A percentile compares a stretch with the other conserved stretches of the same genome.
These are phyloP conservation scores for Gymnosoma rotundatum DNA, from an alignment of 2,888 invertebrate species.

Conservation along the genomic window DNA sequence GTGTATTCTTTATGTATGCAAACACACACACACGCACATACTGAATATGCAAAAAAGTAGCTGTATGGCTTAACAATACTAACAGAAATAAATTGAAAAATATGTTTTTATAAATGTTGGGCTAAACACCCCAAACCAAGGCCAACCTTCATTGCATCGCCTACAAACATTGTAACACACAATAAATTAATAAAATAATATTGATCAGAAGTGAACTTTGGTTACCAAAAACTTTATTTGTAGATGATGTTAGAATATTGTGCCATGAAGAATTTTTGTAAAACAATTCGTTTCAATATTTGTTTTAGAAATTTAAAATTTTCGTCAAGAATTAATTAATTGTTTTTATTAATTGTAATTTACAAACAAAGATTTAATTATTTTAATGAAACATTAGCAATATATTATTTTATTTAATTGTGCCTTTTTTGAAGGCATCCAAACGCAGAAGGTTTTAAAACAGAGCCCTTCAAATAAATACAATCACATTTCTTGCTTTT, in stretches of 20 bases:
- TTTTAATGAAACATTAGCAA: too few relatives aligned
- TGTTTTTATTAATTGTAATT: too few relatives aligned
- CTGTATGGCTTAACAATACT: slow-evolving; percentile 24
- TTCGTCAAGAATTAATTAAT: background rate
- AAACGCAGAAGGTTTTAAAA: too few relatives aligned
- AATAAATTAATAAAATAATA: slow-evolving; percentile 27
- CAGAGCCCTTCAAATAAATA: too few relatives aligned
- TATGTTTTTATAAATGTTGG: slow-evolving; percentile 57
- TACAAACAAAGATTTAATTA: too few relatives aligned
- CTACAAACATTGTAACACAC: background rate
- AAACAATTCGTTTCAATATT: background rate
- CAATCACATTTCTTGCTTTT: too few relatives aligned
- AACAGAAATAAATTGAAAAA: slow-evolving; percentile 65
- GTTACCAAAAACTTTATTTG: background rate
- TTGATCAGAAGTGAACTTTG: slow-evolving; percentile 29
- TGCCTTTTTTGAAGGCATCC: too few relatives aligned
- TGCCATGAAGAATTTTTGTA: too few relatives aligned
- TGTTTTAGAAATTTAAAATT: background rate
- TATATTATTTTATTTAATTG: too few relatives aligned
- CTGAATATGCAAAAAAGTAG: background rate
- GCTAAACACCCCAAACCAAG: slow-evolving; percentile 41
- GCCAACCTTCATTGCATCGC: background rate
- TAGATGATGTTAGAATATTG: too few relatives aligned
- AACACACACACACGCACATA: background rate
- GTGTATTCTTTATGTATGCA: slow-evolving; percentile 45